Evolutionary conservation across 2,888 invertebrate genomes (phyloP).

Genomic region (Eilema griseolum): DNA sequence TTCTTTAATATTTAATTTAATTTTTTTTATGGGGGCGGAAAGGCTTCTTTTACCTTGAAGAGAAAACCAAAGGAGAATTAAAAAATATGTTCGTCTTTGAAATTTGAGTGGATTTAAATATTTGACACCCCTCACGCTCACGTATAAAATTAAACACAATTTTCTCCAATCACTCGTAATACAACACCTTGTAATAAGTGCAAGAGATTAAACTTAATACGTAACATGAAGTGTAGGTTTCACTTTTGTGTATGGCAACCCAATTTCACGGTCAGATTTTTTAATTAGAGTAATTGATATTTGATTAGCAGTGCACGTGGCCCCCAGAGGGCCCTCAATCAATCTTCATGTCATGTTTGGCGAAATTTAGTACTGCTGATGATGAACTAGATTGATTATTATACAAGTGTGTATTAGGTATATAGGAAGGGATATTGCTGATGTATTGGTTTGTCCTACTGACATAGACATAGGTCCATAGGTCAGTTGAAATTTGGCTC

Average conservation of each 20-base stretch:
- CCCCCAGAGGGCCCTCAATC: neutral
- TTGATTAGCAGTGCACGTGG: neutral
- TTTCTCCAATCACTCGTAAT: neutral
- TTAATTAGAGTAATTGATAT: constrained; percentile 1
- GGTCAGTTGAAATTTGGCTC: neutral
- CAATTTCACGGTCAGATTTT: constrained; percentile 9
- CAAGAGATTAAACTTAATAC: neutral
- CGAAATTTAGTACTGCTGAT: neutral
- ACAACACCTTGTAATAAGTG: neutral
- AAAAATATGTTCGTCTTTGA: too few species aligned
- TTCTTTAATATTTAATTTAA: too few species aligned
- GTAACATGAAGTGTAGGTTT: neutral
- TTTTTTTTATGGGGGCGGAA: too few species aligned
- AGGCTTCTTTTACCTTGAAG: too few species aligned
- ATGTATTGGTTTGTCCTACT: neutral
- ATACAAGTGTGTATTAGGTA: neutral
- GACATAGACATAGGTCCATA: neutral
- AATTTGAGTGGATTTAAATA: too few species aligned
- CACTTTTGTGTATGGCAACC: neutral
- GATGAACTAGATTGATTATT: neutral
- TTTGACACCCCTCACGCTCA: neutral
- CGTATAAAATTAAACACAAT: neutral
- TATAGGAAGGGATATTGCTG: neutral
- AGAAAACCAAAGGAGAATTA: too few species aligned
- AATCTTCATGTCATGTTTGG: neutral